Base-by-base conservation (phyloP, 2,797 vertebrate genomes). In the Tapera naevia region DNA sequence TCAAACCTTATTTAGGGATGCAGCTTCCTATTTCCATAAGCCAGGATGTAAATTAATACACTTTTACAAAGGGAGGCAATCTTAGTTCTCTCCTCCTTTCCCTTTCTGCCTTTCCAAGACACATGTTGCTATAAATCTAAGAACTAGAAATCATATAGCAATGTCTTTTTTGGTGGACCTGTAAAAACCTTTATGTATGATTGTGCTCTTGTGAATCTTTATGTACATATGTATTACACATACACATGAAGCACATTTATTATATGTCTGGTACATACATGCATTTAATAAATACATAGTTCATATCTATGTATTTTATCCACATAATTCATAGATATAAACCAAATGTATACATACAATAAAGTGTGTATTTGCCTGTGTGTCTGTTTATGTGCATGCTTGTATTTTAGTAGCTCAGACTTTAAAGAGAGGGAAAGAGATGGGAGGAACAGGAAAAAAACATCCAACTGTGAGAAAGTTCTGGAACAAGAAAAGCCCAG, bases 291-390 rank as follows among this genome's bases (percentile, higher is more conserved):
- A 15, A n/a, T 13, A 32, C 0, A 51, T 2, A 11, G 9, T 32
- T 24, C 27, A 7, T 13, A 16, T n/a, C 39, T 37, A 48, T 62
- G 13, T 5, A 19, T 71, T 25, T 71, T 64, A n/a, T 41, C 53
- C 4, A 24, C 7, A 22, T 8, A 45, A 15, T 14, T 45, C 11
- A 65, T 18, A 54, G 7, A 28, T 33, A 11, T 10, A 33, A 74
- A 64, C 57, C 41, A 62, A 58, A 86, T 41, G 5, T 30, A 28
- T 39, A 10, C 4, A 18, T 32, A 22, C 0, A 3, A 35, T 3
- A 41, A 2, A 10, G 1, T 24, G 10, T 43, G 11, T 4, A 9
- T 33, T 5, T 27, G 10, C 28, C 13, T n/a, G 18, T 8, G 22
- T 7, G 12, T 13, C 11, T 67, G 8, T 37, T 75, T 80, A n/a